Evolutionary conservation across 2,797 vertebrate species (phyloP), one percentile per base, ranked within the genome.

Genomic region (Neosilurus hyrtlii): DNA sequence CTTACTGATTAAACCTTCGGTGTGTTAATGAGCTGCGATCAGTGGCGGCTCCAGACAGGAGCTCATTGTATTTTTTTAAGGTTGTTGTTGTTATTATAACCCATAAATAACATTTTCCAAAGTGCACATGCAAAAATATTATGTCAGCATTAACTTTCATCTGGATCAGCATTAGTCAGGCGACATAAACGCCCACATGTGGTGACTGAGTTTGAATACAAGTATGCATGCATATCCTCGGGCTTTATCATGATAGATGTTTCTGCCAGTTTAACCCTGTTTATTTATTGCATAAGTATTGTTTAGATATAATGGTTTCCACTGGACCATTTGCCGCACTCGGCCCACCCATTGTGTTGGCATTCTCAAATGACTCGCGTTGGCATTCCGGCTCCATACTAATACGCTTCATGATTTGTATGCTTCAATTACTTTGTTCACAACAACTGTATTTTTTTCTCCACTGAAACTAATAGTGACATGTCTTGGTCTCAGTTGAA

Each of bases 261-360:
- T 90, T 84, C 43, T 87, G 86, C 88, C 90, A 88, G 92, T 92
- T 72, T 68, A 81, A 49, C 51, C 79, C 57, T 71, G 89, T 93
- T 91, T 91, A 84, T 91, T 91, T 92, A 87, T 92, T 93, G 90
- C 88, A 89, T 66, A 56, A 88, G 89, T 91, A 88, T 90, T 92
- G 90, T 92, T 93, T 92, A 91, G 91, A 91, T 91, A 88, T 82
- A 84, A 86, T 79, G 84, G 81, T 91, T 89, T 92, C 91, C 91
- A 92, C 82, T 86, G 80, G 87, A 86, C 84, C 90, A 85, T 92
- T 91, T 92, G 89, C 91, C 92, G 91, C 90, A 89, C 88, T 86
- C 85, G 89, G 94, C 92, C 94, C 94, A 94, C 94, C 94, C 94
- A 94, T 93, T 89, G 90, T 92, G 92, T 88, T 94, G 92, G 92